Conservation (phyloP, 2,113 vertebrate genomes). For the Puma concolor region DNA sequence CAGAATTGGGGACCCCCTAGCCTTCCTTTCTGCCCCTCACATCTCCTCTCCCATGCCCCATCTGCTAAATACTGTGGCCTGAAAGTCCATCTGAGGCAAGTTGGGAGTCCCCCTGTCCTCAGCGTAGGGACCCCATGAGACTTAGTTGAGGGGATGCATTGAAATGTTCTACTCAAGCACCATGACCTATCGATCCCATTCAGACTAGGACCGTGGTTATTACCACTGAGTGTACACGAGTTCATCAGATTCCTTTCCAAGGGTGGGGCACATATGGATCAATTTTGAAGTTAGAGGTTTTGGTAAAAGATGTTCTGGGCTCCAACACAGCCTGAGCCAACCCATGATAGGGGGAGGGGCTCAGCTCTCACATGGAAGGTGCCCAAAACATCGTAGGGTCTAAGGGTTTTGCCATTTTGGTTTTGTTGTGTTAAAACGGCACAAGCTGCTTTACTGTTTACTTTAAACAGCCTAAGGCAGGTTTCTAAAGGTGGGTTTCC, state of each 20-base stretch:
- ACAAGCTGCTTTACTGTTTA: neutral
- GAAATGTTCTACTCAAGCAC: neutral
- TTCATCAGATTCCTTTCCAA: neutral
- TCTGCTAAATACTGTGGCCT: neutral
- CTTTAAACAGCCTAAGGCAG: neutral
- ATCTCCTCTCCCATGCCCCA: neutral
- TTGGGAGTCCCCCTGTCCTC: neutral
- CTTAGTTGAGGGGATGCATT: neutral
- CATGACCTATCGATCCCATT: rapidly evolving
- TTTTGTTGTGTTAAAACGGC: neutral
- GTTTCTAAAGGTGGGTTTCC: neutral
- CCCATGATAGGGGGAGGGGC: neutral
- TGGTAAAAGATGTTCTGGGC: neutral
- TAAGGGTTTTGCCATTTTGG: neutral
- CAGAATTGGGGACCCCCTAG: neutral
- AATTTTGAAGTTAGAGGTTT: neutral
- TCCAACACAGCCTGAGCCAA: neutral
- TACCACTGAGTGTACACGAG: neutral
- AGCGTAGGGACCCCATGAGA: neutral
- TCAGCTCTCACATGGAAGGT: neutral
- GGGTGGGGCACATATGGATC: neutral
- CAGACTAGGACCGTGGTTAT: too few relatives aligned
- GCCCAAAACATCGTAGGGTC: neutral
- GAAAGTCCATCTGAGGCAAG: neutral
- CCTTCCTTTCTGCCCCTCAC: neutral